These are phyloP conservation scores for Toxotes lorentzi DNA, from an alignment of 2,797 vertebrate genomes.

Conservation along the genomic window DNA sequence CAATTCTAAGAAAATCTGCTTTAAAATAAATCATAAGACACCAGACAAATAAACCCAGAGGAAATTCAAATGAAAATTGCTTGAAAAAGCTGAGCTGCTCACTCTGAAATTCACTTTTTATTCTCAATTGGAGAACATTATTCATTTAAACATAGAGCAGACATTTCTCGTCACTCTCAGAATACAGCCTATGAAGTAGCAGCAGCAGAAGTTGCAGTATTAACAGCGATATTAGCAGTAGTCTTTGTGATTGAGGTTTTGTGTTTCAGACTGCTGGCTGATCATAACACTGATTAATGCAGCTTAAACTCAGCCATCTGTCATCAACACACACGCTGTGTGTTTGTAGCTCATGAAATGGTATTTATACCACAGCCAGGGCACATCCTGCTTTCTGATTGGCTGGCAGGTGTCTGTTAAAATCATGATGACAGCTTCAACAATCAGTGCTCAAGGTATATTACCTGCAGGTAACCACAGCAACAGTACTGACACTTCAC, in stretches of 20 bases:
- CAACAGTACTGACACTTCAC: background rate
- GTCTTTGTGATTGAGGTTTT: constrained; percentile 53
- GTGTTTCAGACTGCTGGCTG: constrained; percentile 66
- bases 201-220: constrained; percentile 28
- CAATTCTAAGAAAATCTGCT: background rate
- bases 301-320: constrained; percentile 75
- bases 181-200: background rate
- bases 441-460: background rate
- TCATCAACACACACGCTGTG: constrained; percentile 46
- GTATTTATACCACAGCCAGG: constrained; percentile 30
- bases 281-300: constrained; percentile 77
- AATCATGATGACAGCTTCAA: constrained; percentile 8
- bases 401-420: constrained; percentile 34
- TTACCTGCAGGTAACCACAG: background rate
- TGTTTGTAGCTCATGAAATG: constrained; percentile 40
- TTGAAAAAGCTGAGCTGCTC: background rate
- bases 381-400: constrained; percentile 32
- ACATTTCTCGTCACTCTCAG: background rate
- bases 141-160: background rate
- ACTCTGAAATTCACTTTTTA: background rate
- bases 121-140: background rate
- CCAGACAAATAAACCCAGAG: background rate
- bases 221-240: constrained; percentile 38
- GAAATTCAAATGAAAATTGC: background rate
- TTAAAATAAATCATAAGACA: background rate